Evolutionary conservation across 53 echinoderm and acorn worm genomes (phyloP), one percentile per base, ranked within the genome.

Genomic region (Stichopus horrens): DNA sequence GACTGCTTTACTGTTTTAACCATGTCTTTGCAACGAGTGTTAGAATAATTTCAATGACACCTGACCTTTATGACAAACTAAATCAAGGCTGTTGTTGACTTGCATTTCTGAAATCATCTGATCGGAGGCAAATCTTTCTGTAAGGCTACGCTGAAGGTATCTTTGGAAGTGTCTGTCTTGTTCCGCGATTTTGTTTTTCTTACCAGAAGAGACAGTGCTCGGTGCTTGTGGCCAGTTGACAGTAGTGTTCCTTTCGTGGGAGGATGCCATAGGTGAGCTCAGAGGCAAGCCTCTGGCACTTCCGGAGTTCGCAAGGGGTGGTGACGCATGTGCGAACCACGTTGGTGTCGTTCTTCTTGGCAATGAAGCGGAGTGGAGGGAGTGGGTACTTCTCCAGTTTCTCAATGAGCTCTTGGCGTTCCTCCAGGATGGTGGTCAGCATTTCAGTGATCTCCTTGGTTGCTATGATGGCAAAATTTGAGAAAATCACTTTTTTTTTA

Each of bases 191-290:
- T 37, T 37, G 37, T 37, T 37, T 37, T 9, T n/a, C 97, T 94
- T 88, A 97, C 97, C 95, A 97, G 77, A 92, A 90, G 91, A 95
- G 86, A 75, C 97, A 97, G 74, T 97, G 97, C 66, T 97, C 90
- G 7, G 82, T 89, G 18, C 86, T 74, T 6, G 91, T 89, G 20
- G 95, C 97, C 76, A 88, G 58, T 11, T 83, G 66, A 73, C 97
- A 97, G 21, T 57, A 79, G 90, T 90, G 91, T 57, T 93, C 92
- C 85, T 91, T 91, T 54, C 93, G 89, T 83, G 97, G 97, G 3
- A 76, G 63, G 74, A 97, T 76, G 19, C 83, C 86, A 90, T 97
- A 97, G 22, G 94, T 97, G 83, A 97, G 90, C 74, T 92, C 90
- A 22, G 71, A 74, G 21, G 89, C 97, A 91, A 97, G 92, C 68